These are phyloP conservation scores for Tethya wilhelma DNA, from an alignment of 37 sponge, comb jelly and placozoan species.

Conservation along the genomic window DNA sequence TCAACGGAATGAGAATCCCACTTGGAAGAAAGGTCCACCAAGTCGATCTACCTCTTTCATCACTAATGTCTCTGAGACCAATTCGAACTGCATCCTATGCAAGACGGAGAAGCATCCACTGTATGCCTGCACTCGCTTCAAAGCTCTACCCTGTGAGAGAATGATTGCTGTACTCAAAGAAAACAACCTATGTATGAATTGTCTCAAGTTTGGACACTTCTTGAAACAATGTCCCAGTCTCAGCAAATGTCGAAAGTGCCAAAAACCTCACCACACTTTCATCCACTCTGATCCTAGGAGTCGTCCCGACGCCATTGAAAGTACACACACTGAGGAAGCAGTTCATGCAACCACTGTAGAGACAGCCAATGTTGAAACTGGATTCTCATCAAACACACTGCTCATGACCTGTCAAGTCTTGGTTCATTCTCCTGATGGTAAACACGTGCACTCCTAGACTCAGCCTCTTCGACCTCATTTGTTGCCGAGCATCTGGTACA, in stretches of 20 bases:
- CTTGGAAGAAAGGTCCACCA: background rate
- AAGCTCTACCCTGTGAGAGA: conserved; percentile 15
- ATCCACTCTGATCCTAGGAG: background rate
- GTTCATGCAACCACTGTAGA: background rate
- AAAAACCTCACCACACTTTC: too few relatives aligned
- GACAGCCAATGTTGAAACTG: background rate
- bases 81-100: too few relatives aligned
- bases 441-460: too few relatives aligned
- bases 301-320: background rate
- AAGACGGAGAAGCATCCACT: conserved; percentile 6
- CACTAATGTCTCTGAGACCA: background rate
- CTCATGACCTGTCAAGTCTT: conserved; percentile 8
- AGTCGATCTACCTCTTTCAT: background rate
- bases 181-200: conserved; percentile 29
- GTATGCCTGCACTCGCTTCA: conserved; percentile 11
- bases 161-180: background rate
- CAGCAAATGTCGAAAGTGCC: conserved; percentile 1
- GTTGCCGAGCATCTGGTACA: too few relatives aligned
- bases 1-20: too few relatives aligned
- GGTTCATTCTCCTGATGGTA: conserved; percentile 1
- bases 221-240: conserved; percentile 4
- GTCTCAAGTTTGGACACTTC: conserved; percentile 17
- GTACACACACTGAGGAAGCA: background rate
- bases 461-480: too few relatives aligned
- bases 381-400: background rate